Conservation (phyloP, 2,113 vertebrate species). For the Tragelaphus buxtoni region DNA sequence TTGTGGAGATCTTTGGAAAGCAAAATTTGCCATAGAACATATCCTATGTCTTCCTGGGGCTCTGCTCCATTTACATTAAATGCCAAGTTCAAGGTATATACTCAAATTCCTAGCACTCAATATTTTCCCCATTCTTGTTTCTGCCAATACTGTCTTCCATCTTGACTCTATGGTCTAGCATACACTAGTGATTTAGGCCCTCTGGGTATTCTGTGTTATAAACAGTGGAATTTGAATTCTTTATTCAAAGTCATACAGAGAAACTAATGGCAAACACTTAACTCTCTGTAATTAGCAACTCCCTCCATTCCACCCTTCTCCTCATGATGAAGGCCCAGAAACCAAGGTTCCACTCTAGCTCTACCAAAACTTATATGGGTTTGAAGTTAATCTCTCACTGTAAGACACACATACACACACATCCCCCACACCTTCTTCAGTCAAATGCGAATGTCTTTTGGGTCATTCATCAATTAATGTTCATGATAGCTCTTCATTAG, state of each 20-base stretch:
- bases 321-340: neutral
- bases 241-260: neutral
- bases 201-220: neutral
- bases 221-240: neutral
- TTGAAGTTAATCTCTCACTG: neutral
- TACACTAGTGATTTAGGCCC: neutral
- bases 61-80: neutral
- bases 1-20: neutral
- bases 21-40: neutral
- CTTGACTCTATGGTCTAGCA: neutral
- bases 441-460: neutral
- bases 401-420: neutral
- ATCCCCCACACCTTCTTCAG: neutral
- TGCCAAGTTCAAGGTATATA: neutral
- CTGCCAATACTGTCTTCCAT: neutral
- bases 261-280: neutral
- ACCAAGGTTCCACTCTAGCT: neutral
- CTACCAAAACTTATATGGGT: neutral
- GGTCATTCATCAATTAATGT: neutral
- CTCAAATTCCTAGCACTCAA: neutral
- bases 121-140: neutral
- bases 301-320: neutral
- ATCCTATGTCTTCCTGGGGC: neutral
- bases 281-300: neutral
- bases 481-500: neutral